Evolutionary conservation across 2,113 vertebrate species (phyloP).

Genomic region (Phaethon lepturus): DNA sequence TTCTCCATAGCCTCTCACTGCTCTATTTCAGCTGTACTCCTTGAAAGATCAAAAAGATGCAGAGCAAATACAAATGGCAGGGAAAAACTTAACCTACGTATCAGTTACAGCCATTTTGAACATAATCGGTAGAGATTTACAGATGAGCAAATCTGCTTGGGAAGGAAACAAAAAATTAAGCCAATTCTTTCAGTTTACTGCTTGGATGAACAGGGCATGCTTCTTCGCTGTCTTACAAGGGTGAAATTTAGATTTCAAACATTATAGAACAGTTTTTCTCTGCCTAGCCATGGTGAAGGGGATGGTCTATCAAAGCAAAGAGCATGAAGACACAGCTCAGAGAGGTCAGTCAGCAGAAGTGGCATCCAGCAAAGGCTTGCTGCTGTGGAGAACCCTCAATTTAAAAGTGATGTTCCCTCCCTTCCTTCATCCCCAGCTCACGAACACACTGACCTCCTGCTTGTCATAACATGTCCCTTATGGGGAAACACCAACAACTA

Average conservation of each 20-base stretch:
- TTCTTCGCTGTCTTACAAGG: neutral
- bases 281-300: neutral
- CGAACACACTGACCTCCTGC: accelerated
- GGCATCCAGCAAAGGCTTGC: neutral
- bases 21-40: neutral
- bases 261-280: neutral
- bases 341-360: neutral
- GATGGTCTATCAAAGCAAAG: neutral
- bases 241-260: neutral
- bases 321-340: neutral
- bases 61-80: neutral
- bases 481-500: neutral
- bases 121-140: neutral
- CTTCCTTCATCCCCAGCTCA: neutral
- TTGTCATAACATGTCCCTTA: neutral
- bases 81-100: neutral
- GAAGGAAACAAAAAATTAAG: neutral
- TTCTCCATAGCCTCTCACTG: neutral
- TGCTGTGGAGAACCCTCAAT: neutral
- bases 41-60: neutral
- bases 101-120: neutral
- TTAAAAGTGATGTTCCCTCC: neutral
- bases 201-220: neutral
- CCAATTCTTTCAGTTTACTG: neutral
- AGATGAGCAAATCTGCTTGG: neutral